Conservation (phyloP, 1,140 invertebrate genomes). For the Brevipalpus yothersi region DNA sequence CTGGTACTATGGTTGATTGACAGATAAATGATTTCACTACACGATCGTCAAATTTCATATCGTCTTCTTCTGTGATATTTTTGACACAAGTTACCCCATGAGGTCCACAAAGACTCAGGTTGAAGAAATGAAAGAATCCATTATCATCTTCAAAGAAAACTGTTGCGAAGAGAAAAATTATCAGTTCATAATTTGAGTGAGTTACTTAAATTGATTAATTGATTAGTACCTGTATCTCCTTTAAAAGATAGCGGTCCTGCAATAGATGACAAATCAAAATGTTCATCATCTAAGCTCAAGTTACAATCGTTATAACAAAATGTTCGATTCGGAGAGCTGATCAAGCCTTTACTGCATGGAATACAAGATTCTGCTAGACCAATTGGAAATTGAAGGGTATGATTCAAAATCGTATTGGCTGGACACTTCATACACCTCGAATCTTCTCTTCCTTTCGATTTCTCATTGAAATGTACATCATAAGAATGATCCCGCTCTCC, state of each 20-base stretch:
- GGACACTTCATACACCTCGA: slow-evolving; percentile 23
- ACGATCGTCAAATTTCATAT: not conserved
- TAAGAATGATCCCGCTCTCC: not conserved
- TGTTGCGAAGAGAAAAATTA: not conserved
- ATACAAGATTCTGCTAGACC: slow-evolving; percentile 24
- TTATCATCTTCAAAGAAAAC: slow-evolving; percentile 31
- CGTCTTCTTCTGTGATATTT: slow-evolving; percentile 18
- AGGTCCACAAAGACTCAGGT: slow-evolving; percentile 29
- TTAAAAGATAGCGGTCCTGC: not conserved
- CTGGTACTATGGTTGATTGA: slow-evolving; percentile 25
- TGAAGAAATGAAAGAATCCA: slow-evolving; percentile 31
- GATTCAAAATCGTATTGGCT: slow-evolving; percentile 23
- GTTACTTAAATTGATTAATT: too few species aligned
- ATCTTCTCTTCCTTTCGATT: too few species aligned
- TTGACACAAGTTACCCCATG: slow-evolving; percentile 21
- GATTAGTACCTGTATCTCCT: not conserved
- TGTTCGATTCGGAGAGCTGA: slow-evolving; percentile 19
- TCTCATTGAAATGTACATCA: too few species aligned
- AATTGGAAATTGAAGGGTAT: slow-evolving; percentile 18
- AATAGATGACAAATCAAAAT: slow-evolving; percentile 22
- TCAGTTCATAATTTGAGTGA: too few species aligned
- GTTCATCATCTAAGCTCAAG: slow-evolving; percentile 16
- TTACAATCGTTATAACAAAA: slow-evolving; percentile 21
- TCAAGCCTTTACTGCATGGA: slow-evolving; percentile 24
- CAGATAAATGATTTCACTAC: slow-evolving; percentile 20